Evolutionary conservation across 1,140 invertebrate genomes (phyloP), one percentile per base, ranked within the genome.

Genomic region (Meloidogyne chitwoodi): DNA sequence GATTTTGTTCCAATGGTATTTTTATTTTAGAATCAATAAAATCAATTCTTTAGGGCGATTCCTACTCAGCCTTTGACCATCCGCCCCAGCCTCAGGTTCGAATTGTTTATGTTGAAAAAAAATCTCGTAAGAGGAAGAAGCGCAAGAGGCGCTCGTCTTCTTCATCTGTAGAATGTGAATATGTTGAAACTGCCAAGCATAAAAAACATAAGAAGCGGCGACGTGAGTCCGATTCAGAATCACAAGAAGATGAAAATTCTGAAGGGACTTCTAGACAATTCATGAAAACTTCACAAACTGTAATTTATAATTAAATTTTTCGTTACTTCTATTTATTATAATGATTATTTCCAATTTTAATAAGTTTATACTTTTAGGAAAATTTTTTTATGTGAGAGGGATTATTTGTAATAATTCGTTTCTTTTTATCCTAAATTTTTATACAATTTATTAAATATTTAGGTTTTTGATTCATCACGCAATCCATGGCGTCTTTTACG

Each of bases 401-500:
- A 0, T 38, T 8, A 8, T 38, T 38, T 10, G 4, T 38, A 38
- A 6, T 38, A 8, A 38, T 38, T 38, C 10, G 8, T 38, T 38
- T 8, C 8, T 38, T 38, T 38, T 8, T 38, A 10, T 38, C 34
- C 10, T 8, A 38, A 38, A 10, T 38, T 4, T 10, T 38, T 38
- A 38, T 38, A 38, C 34, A 8, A 3, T 38, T 38, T 38, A n/a
- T n/a, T 56, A 14, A 2, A 34, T 14, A 56, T 56, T 56, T 48
- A 48, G 31, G 29, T 24, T 0, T 69, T 70, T 11, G 68, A 70
- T 34, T 26, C 27, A 19, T 56, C 44, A 19, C 68, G n/a, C 27
- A 70, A 70, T 61, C 68, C 68, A n/a, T 70, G 68, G 68, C 24
- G 61, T 27, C 61, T 70, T 8, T 29, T 70, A 29, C 38, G 68